phyloP scores from a whole-genome alignment of 2,113 vertebrate genomes.

The Cyprinodon tularosa region DNA sequence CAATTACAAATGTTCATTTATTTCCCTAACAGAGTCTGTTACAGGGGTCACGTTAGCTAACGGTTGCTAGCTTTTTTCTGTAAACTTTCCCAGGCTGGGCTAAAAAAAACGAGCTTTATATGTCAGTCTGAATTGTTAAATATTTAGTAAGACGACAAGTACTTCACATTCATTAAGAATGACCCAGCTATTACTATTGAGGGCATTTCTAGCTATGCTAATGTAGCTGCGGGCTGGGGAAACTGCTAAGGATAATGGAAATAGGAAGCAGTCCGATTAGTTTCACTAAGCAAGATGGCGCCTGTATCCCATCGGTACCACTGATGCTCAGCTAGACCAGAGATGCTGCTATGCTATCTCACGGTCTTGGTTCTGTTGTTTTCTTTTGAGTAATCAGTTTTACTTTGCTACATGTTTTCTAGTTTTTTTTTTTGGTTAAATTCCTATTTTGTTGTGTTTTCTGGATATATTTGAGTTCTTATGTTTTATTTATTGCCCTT shows the following conservation, averaged over 20 bases:
- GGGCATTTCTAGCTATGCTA: background rate
- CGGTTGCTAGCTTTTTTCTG: conserved; percentile 23
- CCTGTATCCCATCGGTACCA: conserved; percentile 39
- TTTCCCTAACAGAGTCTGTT: background rate
- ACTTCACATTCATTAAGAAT: background rate
- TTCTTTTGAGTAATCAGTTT: too few species aligned
- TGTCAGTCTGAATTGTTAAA: background rate
- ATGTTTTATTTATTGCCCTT: too few species aligned
- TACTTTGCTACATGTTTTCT: too few species aligned
- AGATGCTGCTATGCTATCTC: conserved; percentile 16
- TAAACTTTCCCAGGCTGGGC: background rate
- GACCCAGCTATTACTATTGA: background rate
- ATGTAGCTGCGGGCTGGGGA: conserved; percentile 31
- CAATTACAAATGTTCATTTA: background rate
- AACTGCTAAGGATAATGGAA: conserved; percentile 48
- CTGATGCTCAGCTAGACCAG: conserved; percentile 22
- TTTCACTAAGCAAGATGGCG: conserved; percentile 80
- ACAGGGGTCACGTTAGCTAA: background rate
- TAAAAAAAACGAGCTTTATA: background rate
- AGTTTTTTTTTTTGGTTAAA: too few species aligned
- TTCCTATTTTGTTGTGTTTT: too few species aligned
- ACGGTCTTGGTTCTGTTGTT: too few species aligned
- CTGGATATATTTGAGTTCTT: too few species aligned
- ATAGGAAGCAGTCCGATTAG: conserved; percentile 55
- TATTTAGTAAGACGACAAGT: background rate